Conservation (phyloP, 1,140 invertebrate species). For the Euborellia annulipes region DNA sequence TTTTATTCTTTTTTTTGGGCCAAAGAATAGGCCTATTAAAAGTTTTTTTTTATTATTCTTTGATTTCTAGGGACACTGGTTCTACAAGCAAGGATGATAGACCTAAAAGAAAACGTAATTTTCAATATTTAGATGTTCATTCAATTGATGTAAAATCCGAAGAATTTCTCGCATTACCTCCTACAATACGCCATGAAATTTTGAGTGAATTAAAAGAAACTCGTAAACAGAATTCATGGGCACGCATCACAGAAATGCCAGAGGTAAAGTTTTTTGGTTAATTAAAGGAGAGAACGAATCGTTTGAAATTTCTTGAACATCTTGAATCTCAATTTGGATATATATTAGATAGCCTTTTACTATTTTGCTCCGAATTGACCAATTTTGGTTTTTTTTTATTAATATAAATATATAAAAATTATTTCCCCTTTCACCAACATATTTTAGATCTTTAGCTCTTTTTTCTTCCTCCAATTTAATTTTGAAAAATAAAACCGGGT, state of each 20-base stretch:
- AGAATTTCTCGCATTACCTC: slow-evolving; percentile 65
- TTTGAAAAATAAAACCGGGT: too few relatives aligned
- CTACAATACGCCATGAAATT: slow-evolving; percentile 84
- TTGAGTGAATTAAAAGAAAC: slow-evolving; percentile 81
- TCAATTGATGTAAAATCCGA: slow-evolving; percentile 59
- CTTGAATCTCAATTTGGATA: too few relatives aligned
- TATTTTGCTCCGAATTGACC: not conserved
- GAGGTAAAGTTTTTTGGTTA: slow-evolving; percentile 36
- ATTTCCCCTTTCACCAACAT: too few relatives aligned
- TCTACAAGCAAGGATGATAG: not conserved
- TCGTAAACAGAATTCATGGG: slow-evolving; percentile 79
- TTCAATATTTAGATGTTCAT: slow-evolving; percentile 44
- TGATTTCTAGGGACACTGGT: not conserved
- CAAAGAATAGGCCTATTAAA: too few relatives aligned
- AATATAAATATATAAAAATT: not conserved
- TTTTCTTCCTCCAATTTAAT: too few relatives aligned
- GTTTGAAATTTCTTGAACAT: too few relatives aligned
- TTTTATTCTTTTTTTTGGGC: too few relatives aligned
- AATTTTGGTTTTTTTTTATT: not conserved
- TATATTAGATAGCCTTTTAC: too few relatives aligned
- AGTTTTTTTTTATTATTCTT: too few relatives aligned
- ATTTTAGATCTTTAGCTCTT: too few relatives aligned
- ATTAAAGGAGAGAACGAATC: too few relatives aligned
- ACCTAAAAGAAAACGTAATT: not conserved
- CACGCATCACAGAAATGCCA: slow-evolving; percentile 63